Evolutionary conservation across 2,113 vertebrate species (phyloP).

Genomic region (Rhizomys pruinosus): DNA sequence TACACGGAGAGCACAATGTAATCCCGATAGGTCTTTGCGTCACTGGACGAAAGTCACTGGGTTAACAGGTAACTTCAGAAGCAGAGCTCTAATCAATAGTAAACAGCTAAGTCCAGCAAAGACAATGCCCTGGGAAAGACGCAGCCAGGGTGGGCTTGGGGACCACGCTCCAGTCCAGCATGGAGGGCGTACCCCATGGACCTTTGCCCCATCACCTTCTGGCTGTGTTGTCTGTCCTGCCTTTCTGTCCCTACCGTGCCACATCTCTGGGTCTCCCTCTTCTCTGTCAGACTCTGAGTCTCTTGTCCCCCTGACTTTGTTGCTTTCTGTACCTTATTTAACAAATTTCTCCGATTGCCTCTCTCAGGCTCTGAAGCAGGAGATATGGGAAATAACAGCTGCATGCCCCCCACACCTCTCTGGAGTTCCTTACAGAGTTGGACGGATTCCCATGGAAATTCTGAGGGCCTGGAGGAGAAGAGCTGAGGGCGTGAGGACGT

Average conservation of each 20-base stretch:
- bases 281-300: not conserved
- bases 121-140: not conserved
- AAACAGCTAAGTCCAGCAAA: not conserved
- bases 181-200: fast-evolving
- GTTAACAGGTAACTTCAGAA: constrained; percentile 2
- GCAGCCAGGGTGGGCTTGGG: no score
- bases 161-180: fast-evolving
- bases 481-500: constrained; percentile 62
- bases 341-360: not conserved
- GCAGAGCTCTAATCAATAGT: not conserved
- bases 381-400: not conserved
- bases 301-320: not conserved
- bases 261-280: not conserved
- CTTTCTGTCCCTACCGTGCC: not conserved
- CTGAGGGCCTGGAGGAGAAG: constrained; percentile 37
- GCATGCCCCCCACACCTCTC: not conserved
- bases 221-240: not conserved
- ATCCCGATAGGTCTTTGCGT: not conserved
- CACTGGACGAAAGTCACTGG: not conserved
- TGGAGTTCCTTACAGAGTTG: constrained; percentile 19
- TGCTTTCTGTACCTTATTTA: not conserved
- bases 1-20: no score
- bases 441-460: constrained; percentile 47
- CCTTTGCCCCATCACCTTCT: not conserved
- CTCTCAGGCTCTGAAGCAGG: not conserved